A percentile compares a stretch with the other conserved stretches of the same genome.
phyloP scores from a whole-genome alignment of 2,888 invertebrate species.

The Gymnocheta viridis region DNA sequence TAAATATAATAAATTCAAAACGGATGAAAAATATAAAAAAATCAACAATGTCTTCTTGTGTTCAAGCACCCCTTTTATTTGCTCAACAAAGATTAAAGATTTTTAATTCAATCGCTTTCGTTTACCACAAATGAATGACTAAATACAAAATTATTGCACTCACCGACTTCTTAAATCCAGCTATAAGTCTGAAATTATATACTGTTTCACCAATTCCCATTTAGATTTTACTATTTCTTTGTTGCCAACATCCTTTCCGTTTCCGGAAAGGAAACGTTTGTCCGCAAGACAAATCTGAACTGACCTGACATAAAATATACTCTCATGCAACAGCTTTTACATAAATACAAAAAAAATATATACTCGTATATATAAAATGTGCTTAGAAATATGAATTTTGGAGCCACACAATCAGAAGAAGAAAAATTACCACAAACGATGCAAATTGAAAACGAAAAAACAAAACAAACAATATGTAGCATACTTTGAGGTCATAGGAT shows the following conservation, averaged over 20 bases:
- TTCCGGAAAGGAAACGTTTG: slow-evolving; percentile 18
- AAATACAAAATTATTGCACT: no score
- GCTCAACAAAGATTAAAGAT: no score
- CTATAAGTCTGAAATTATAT: no score
- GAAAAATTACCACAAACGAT: slow-evolving; percentile 11
- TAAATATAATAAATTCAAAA: no score
- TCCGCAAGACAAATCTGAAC: neutral
- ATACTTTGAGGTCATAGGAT: slow-evolving; percentile 41
- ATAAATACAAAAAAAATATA: neutral
- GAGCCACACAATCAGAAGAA: neutral
- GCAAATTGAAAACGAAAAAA: slow-evolving; percentile 27
- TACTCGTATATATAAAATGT: no score
- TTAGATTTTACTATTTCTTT: neutral
- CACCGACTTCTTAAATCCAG: no score
- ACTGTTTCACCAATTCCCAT: neutral
- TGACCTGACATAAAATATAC: slow-evolving; percentile 19
- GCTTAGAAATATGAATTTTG: slow-evolving; percentile 12
- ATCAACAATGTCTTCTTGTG: no score
- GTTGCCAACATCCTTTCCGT: slow-evolving; percentile 24
- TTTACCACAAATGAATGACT: no score
- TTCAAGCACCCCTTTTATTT: no score
- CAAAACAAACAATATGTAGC: slow-evolving; percentile 17
- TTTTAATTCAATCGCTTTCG: no score
- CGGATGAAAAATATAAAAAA: no score
- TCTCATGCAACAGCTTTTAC: neutral